phyloP scores from a whole-genome alignment of 2,888 invertebrate genomes.

The Biston stratarius region DNA sequence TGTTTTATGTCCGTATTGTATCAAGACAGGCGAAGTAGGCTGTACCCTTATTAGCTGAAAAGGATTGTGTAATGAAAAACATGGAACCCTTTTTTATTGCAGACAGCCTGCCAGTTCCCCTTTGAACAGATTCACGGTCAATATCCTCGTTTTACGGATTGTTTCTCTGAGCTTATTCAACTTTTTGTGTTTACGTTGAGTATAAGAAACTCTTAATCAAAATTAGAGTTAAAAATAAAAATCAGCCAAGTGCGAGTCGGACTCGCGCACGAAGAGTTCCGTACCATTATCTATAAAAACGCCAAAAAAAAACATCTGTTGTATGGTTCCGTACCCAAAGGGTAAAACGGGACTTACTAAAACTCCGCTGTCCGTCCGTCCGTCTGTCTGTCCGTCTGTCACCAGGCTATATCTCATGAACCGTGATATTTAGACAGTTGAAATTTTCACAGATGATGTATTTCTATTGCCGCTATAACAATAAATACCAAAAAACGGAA shows the following conservation, averaged over 20 bases:
- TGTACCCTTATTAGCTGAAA: slow-evolving; percentile 59
- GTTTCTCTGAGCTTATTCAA: slow-evolving; percentile 25
- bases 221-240: not conserved
- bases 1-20: slow-evolving; percentile 2
- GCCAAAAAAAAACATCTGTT: no score
- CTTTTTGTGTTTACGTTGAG: slow-evolving; percentile 10
- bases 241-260: not conserved
- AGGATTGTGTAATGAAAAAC: slow-evolving; percentile 55
- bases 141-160: slow-evolving; percentile 46
- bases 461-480: no score
- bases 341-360: no score
- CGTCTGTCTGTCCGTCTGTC: no score
- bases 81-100: slow-evolving; percentile 54
- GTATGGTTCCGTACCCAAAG: no score
- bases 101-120: slow-evolving; percentile 25
- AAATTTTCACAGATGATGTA: no score
- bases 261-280: no score
- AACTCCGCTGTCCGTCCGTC: no score
- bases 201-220: not conserved
- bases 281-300: no score
- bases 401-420: no score
- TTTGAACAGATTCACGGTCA: slow-evolving; percentile 48
- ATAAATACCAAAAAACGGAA: no score
- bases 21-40: slow-evolving; percentile 46
- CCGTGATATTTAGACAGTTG: no score